Base-by-base conservation (phyloP, 2,113 vertebrate genomes). In the Plecturocebus donacophilus region DNA sequence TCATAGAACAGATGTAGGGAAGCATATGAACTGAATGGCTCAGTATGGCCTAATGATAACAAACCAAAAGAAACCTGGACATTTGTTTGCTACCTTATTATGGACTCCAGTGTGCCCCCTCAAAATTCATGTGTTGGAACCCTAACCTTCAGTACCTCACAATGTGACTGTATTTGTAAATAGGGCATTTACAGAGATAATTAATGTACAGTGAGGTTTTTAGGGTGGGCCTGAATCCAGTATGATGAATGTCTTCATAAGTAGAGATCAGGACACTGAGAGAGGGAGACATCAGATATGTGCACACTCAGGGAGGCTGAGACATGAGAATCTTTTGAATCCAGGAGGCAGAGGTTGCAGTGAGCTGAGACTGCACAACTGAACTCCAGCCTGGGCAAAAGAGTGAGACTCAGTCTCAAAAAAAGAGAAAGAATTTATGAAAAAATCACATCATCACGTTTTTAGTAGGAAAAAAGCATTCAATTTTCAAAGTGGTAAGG, bases 81-180 rank as follows among this genome's bases (percentile, higher is more conserved):
- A 70, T 71, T 64, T 12, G 49, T 8, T 32, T 73, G 9, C 2
- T 90, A 3, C 1, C 7, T 13, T 49, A 2, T 30, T 80, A 70
- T 11, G 21, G 23, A 23, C 10, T 68, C 3, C 80, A 27, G 12
- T 88, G 9, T 38, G 16, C 6, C 2, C 19, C 3, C 5, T 23
- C 52, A 68, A 13, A 64, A 64, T 89, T 47, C 32, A 13, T 75
- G 2, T 58, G 5, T n/a, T 75, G 12, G 58, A 9, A 0, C 35
- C 16, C n/a, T 6, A 25, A 42, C 0, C 7, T 47, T 8, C 3
- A 12, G 0, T 45, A 47, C 13, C 5, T 68, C 12, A 61, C 16
- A 85, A 19, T 64, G 42, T 30, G 42, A 54, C 35, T 66, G 1
- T 13, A 82, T 82, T 76, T 64, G 27, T 25, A 79, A 6, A 75